Base-by-base conservation (phyloP, 2,113 vertebrate species). In the Jacana jacana region DNA sequence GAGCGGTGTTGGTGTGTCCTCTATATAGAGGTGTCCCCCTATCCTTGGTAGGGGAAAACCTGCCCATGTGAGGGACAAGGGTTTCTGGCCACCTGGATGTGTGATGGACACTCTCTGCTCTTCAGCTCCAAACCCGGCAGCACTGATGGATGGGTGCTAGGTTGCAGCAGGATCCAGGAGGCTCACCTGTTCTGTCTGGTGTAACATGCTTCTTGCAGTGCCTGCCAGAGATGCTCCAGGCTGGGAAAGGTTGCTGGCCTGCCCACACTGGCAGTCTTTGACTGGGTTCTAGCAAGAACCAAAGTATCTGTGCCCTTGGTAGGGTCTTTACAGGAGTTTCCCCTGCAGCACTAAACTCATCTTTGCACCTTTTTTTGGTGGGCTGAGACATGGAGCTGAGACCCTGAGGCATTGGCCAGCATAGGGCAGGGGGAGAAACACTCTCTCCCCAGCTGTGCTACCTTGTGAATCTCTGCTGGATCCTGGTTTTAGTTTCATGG, bases 181-280 rank as follows among this genome's bases (percentile, higher is more conserved):
- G 44, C 65, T 89, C 73, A 64, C 20, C 11, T 0, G 0, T 44
- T 70, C 63, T 68, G 17, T 17, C n/a, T 48, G 37, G 57, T 55
- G 46, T 39, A 25, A 46, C 17, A 9, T 0, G 0, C 46, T 40
- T 42, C 33, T 66, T 1, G 0, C 60, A 48, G 83, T 5, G 4
- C 46, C 55, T 0, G 1, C n/a, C 39, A 24, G 77, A 70, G 69
- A 17, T 4, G 33, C 8, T 40, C 33, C 3, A 1, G 46, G 51
- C 49, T 81, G 60, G 39, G 60, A 28, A 68, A 28, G 22, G 51
- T 25, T 48, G 17, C 72, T 6, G 25, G 30, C 4, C 0, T 48
- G 31, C 25, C 0, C 0, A 1, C 0, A 2, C 42, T 75, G 61
- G 39, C 40, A 37, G 24, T 27, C 31, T 69, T 20, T 1, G 1